Evolutionary conservation across 1,140 invertebrate genomes (phyloP).

Genomic region (Bactericera cockerelli): DNA sequence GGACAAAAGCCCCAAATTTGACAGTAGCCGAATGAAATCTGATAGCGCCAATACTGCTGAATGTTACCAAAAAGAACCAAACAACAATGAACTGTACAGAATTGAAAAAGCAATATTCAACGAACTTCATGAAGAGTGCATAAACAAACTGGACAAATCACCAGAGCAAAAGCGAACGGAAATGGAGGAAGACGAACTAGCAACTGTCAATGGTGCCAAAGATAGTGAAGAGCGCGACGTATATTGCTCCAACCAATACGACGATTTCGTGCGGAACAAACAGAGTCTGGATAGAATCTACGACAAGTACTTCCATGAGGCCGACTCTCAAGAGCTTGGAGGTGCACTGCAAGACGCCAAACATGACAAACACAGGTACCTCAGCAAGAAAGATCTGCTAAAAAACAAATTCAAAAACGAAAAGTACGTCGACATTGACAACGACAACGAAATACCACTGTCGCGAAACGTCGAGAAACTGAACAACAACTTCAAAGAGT

Average conservation of each 20-base stretch:
- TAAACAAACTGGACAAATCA: neutral
- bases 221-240: neutral
- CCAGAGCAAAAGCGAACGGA: neutral
- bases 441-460: constrained; percentile 5
- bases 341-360: too few species aligned
- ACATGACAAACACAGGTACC: neutral
- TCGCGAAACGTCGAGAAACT: neutral
- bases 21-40: too few species aligned
- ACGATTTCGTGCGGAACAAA: neutral
- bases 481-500: constrained; percentile 5
- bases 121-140: neutral
- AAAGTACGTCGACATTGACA: constrained; percentile 5
- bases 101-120: constrained; percentile 1
- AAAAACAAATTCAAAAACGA: constrained; percentile 6
- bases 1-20: too few species aligned
- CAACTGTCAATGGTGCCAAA: too few species aligned
- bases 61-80: neutral
- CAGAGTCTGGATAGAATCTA: constrained; percentile 3
- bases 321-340: neutral
- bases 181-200: neutral
- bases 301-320: neutral
- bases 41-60: too few species aligned
- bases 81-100: neutral
- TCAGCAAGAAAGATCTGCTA: neutral
- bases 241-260: neutral